phyloP scores from a whole-genome alignment of 2,113 vertebrate species.

The Tetrao urogallus region DNA sequence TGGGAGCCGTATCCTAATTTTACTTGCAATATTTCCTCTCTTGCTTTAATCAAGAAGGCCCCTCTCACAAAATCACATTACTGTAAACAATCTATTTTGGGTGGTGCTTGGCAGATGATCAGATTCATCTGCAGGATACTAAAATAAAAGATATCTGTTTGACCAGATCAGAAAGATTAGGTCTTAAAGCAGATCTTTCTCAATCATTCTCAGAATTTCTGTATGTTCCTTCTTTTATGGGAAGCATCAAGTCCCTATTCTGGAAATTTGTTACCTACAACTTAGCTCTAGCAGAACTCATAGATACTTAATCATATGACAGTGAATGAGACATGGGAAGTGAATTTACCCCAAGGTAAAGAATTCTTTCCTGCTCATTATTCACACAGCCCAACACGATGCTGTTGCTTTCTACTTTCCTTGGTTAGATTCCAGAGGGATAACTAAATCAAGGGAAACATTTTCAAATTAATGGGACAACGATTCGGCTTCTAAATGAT shows the following conservation, averaged over 20 bases:
- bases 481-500: not conserved
- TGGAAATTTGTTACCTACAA: conserved; percentile 14
- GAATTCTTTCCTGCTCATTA: not conserved
- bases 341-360: conserved; percentile 23
- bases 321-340: conserved; percentile 2
- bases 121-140: not conserved
- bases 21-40: not conserved
- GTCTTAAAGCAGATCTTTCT: not conserved
- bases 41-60: not conserved
- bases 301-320: conserved; percentile 22
- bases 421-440: not conserved
- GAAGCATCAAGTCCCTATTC: not conserved
- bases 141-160: not conserved
- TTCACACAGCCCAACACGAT: not conserved
- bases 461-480: not conserved
- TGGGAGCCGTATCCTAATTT: not conserved
- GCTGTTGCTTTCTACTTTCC: not conserved
- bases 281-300: not conserved
- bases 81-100: not conserved
- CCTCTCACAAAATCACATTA: not conserved
- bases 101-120: not conserved
- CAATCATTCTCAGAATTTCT: not conserved
- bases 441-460: not conserved
- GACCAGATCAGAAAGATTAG: not conserved
- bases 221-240: not conserved